These are phyloP conservation scores for Callipepla californica DNA, from an alignment of 2,113 vertebrate species.

Conservation along the genomic window DNA sequence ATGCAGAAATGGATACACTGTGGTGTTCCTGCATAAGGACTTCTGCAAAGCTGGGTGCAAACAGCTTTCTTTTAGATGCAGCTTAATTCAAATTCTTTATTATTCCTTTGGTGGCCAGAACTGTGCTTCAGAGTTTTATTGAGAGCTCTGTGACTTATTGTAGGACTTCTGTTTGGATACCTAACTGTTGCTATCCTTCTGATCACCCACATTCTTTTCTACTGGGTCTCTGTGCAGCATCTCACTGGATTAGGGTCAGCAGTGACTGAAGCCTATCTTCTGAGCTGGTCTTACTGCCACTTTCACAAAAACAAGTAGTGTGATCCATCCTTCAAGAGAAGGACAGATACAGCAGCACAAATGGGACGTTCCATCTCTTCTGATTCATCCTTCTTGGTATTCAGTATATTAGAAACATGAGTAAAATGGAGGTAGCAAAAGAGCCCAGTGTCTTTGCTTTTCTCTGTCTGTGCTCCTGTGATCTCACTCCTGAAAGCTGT, in stretches of 20 bases:
- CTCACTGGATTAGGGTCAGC: background rate
- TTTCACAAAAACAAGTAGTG: background rate
- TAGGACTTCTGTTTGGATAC: background rate
- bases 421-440: background rate
- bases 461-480: background rate
- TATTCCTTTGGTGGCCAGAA: slow-evolving; percentile 6
- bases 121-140: background rate
- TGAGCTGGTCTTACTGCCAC: background rate
- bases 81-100: background rate
- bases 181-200: background rate
- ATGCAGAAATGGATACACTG: background rate
- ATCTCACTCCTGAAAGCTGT: background rate
- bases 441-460: background rate
- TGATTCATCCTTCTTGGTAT: background rate
- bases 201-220: rapidly evolving
- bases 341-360: background rate
- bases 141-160: slow-evolving; percentile 4
- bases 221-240: background rate
- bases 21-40: background rate
- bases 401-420: background rate
- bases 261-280: background rate
- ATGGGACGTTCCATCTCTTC: background rate
- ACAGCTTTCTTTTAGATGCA: background rate
- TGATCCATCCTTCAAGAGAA: background rate
- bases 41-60: background rate